These are phyloP conservation scores for Diabrotica virgifera DNA, from an alignment of 1,140 invertebrate genomes.

Conservation along the genomic window DNA sequence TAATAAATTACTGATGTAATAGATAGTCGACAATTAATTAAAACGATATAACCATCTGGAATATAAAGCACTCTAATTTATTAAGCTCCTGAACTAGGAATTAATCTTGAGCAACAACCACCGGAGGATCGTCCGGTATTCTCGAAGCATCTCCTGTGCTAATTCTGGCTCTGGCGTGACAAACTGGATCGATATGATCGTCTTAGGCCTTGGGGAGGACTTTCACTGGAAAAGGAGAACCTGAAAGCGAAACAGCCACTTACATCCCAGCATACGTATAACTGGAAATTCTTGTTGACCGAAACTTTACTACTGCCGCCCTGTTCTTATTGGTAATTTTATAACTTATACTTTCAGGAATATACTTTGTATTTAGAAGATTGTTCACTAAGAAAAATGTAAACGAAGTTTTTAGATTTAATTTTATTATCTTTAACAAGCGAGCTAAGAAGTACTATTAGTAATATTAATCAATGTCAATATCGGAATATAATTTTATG, in stretches of 20 bases:
- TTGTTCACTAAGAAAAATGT: too few species aligned
- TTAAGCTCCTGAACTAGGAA: background rate
- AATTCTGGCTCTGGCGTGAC: background rate
- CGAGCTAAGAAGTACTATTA: too few species aligned
- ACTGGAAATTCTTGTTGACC: background rate
- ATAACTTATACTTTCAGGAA: background rate
- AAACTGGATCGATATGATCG: background rate
- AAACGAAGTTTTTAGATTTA: too few species aligned
- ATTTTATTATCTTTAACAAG: too few species aligned
- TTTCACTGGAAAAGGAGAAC: background rate
- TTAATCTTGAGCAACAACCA: background rate
- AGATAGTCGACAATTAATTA: too few species aligned
- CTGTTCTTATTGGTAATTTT: background rate
- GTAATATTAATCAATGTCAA: too few species aligned
- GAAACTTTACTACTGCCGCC: background rate
- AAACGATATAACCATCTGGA: too few species aligned
- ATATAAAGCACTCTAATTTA: too few species aligned
- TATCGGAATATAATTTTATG: too few species aligned
- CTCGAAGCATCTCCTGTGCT: background rate
- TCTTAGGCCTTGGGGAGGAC: background rate
- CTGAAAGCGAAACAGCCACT: background rate
- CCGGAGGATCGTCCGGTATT: background rate
- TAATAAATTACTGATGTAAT: too few species aligned
- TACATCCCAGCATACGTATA: background rate
- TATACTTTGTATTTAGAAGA: background rate